Evolutionary conservation across 2,797 vertebrate species (phyloP), one percentile per base, ranked within the genome.

Genomic region (Smutsia gigantea): DNA sequence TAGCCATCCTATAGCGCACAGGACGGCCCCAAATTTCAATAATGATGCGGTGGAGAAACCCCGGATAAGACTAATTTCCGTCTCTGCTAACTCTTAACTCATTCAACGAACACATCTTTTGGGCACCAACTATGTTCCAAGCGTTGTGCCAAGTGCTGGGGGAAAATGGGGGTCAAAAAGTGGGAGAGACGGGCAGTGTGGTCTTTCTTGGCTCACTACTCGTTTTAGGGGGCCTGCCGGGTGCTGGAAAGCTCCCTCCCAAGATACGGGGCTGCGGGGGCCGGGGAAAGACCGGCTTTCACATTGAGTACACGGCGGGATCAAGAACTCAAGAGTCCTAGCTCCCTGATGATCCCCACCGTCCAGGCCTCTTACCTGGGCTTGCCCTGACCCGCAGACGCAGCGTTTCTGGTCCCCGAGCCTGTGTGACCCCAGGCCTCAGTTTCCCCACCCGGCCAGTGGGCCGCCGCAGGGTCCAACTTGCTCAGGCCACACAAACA

Each of bases 381-480:
- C 66, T 55, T 19, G 69, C 53, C 87, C 84, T 8, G 83, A 57
- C 29, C 93, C 18, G 34, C 86, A 85, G 25, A 82, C n/a, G 29
- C 79, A 34, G 57, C 63, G 21, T 31, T 37, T 84, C 31, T 4
- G 46, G 51, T 64, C 39, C 82, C 46, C 1, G 21, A 53, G 49
- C 42, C 57, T 81, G 25, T 31, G 75, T 1, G 74, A 61, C 39
- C 71, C 29, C 4, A 9, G 66, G 78, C 64, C 93, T 97, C 93
- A 89, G 90, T 96, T 87, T 96, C 82, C 84, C 88, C 95, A 66
- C n/a, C 49, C 27, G 5, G 63, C 78, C 46, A 39, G 8, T 42
- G 59, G 39, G 87, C 82, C 29, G 31, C 49, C 69, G 74, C 88
- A 77, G 34, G 18, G 23, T 79, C 46, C 78, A 34, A n/a, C 39